These are phyloP conservation scores for Notocelia uddmanniana DNA, from an alignment of 2,888 invertebrate genomes.

Conservation along the genomic window DNA sequence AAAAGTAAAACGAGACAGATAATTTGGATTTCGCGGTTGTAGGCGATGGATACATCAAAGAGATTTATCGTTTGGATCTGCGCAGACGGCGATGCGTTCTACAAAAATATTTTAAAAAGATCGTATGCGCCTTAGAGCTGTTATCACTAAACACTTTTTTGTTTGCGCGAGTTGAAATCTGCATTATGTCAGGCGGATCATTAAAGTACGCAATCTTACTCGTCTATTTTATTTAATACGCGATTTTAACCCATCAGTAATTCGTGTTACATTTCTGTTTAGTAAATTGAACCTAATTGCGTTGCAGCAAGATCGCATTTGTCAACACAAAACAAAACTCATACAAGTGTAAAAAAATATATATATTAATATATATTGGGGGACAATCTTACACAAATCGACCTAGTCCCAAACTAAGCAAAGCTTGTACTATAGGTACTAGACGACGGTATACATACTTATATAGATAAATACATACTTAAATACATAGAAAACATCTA, in stretches of 20 bases:
- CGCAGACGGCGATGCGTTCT: neutral
- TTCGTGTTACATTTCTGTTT: neutral
- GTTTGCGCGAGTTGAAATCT: neutral
- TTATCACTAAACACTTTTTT: neutral
- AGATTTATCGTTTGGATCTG: slow-evolving; percentile 49
- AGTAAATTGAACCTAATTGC: neutral
- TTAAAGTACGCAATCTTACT: neutral
- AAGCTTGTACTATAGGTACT: too few relatives aligned
- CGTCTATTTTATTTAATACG: slow-evolving; percentile 3
- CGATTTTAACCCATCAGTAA: neutral
- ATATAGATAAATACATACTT: too few relatives aligned
- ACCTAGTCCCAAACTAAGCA: too few relatives aligned
- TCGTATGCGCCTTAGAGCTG: neutral
- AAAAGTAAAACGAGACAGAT: slow-evolving; percentile 43
- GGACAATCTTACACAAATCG: too few relatives aligned
- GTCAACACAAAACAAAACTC: neutral
- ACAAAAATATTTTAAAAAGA: neutral
- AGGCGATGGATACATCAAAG: slow-evolving; percentile 52
- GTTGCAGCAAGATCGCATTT: neutral
- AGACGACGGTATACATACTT: too few relatives aligned
- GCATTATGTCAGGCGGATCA: slow-evolving; percentile 24
- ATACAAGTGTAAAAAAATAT: neutral
- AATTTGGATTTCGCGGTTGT: slow-evolving; percentile 26
- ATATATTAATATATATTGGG: too few relatives aligned
- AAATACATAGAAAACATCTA: too few relatives aligned